Evolutionary conservation across 2,797 vertebrate species (phyloP).

Genomic region (Epinephelus coioides): DNA sequence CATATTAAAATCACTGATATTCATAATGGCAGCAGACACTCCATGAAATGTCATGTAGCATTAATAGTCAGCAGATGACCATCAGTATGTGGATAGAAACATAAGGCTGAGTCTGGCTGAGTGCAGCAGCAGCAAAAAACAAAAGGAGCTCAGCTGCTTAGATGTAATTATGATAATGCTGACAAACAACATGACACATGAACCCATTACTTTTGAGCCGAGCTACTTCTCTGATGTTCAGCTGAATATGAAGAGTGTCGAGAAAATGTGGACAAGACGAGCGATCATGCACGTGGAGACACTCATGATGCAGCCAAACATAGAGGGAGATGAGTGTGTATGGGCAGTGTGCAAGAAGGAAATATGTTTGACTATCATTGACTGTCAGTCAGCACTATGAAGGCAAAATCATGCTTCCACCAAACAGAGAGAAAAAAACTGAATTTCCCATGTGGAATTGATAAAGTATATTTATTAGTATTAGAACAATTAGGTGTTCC

Average conservation of each 20-base stretch:
- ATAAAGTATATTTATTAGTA: no score
- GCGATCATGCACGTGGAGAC: background rate
- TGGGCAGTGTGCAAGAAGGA: background rate
- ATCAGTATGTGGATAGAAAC: no score
- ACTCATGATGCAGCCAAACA: background rate
- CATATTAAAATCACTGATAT: background rate
- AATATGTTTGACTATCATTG: no score
- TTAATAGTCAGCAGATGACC: background rate
- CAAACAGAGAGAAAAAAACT: no score
- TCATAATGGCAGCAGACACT: background rate
- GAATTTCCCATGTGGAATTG: no score
- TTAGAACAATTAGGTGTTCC: no score
- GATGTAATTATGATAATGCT: slow-evolving; percentile 7
- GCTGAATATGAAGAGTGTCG: background rate
- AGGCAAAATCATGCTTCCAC: no score
- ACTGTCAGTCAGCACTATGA: no score
- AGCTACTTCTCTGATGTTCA: background rate
- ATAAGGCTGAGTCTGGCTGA: background rate
- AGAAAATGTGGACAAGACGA: background rate
- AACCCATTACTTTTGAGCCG: background rate
- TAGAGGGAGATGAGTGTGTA: background rate
- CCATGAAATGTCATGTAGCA: background rate
- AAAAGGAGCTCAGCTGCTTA: background rate
- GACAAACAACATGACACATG: background rate
- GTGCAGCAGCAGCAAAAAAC: background rate